Evolutionary conservation across 2,797 vertebrate species (phyloP), one percentile per base, ranked within the genome.

Genomic region (Uromys caudimaculatus): DNA sequence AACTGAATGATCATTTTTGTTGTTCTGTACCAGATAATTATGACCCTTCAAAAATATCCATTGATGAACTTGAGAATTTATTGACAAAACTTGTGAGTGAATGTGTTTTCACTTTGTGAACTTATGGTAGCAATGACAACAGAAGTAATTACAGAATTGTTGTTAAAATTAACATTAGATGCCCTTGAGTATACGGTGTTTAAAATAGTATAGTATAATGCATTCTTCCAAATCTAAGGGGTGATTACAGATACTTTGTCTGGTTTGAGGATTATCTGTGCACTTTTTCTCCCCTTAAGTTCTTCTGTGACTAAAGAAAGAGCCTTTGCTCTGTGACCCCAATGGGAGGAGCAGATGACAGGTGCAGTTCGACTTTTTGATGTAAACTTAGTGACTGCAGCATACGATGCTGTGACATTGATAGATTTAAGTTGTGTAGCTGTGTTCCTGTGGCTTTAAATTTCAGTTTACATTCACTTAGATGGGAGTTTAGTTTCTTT

Each of bases 61-160:
- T 58, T 83, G 73, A 29, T 83, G 69, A 21, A 24, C 85, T 97
- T 94, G 41, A 88, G 69, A 95, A 87, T 90, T 54, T 92, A 95
- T 10, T 5, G 85, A 91, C 87, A 90, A 54, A 83, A 35, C 60
- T 58, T 77, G 11, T 77, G 50, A 79, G 56, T 79, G 21, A 69
- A 60, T 64, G 41, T 29, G 75, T 92, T 96, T 82, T 76, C 13
- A 82, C 14, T 96, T 88, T 71, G 62, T 85, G 60, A 96, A 71
- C 56, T 84, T 95, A 58, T 44, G 38, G 12, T 87, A 6, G 79
- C 67, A 90, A 89, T 58, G 81, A 77, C n/a, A 62, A 50, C 11
- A 82, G 60, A 83, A 89, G 44, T 86, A 94, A 93, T 35, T 89
- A 50, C 4, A 83, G 24, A 67, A 89, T 87, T 91, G 56, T 85